Base-by-base conservation (phyloP, 2,797 vertebrate species). In the Myotis planiceps region DNA sequence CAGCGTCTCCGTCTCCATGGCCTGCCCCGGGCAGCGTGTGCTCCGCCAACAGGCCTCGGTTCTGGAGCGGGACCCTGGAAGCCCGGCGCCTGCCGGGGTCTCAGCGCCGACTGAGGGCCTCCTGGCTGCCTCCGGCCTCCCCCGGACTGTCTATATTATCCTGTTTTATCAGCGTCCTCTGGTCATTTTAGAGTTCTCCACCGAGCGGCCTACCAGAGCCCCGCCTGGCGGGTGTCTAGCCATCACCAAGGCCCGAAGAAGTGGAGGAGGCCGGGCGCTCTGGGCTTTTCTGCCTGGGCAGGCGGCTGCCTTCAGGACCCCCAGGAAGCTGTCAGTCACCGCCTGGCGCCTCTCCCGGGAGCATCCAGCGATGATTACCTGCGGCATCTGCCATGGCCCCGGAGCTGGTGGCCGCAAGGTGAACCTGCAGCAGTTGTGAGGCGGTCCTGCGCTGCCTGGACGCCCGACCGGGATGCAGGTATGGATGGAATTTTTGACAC, bases 151-250 rank as follows among this genome's bases (percentile, higher is more conserved):
- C 25, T 25, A 1, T 25, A 9, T 29, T 2, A 60, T 14, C 27
- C 25, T 55, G 2, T 55, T 3, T 60, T 13, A 29, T 6, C 27
- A 14, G 58, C 5, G 27, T 14, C 58, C 12, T 29, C 12, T 0
- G 0, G 55, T 27, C 25, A 25, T 55, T 23, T 21, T 58, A 14
- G 98, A 99, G 98, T 99, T 99, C 98, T 99, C 99, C 97, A 99
- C 95, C 94, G 99, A 99, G 95, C 98, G 99, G 69, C 99, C 0
- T 99, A 99, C 98, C 99, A 0, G 99, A 99, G 96, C 99, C 99
- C 96, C 99, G 99, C 97, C 99, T 99, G 25, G 99, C 99, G 99
- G 55, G 98, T 99, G 83, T 99, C 99, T 98, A 99, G 99, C 98
- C 99, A 99, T 95, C 99, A 99, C 74, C 98, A 99, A 99, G 99